These are phyloP conservation scores for Drosophila equinoxialis DNA, from an alignment of 1,140 invertebrate genomes.

Conservation along the genomic window DNA sequence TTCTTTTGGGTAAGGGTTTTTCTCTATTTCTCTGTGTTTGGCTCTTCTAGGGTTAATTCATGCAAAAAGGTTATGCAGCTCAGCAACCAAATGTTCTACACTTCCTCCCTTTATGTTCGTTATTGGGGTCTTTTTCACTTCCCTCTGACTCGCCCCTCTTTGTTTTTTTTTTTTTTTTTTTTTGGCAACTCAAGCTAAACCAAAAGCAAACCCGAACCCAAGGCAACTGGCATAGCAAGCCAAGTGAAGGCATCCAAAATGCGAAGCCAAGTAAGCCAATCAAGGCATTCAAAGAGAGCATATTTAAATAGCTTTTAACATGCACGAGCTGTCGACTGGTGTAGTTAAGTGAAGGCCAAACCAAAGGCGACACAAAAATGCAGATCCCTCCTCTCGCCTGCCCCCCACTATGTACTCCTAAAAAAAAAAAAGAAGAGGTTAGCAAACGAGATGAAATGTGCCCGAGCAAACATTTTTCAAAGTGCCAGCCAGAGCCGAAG, in stretches of 20 bases:
- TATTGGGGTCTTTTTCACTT: constrained; percentile 22
- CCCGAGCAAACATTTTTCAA: constrained; percentile 56
- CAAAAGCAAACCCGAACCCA: constrained; percentile 37
- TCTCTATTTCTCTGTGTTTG: not conserved
- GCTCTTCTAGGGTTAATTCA: constrained; percentile 65
- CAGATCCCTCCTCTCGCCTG: constrained; percentile 9
- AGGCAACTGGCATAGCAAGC: constrained; percentile 34
- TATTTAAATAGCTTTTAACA: constrained; percentile 81
- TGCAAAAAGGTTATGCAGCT: constrained; percentile 61
- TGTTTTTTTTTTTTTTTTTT: constrained; percentile 32
- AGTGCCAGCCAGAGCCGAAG: constrained; percentile 28
- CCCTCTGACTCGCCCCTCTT: constrained; percentile 21
- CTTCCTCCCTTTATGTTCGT: constrained; percentile 35
- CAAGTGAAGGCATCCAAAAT: constrained; percentile 44
- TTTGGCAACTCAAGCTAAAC: constrained; percentile 46
- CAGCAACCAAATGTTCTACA: constrained; percentile 30
- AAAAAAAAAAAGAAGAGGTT: not conserved
- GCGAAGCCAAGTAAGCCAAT: constrained; percentile 66
- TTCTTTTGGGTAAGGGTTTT: not conserved
- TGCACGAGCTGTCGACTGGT: constrained; percentile 75
- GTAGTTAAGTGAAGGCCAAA: constrained; percentile 77
- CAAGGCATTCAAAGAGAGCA: constrained; percentile 80
- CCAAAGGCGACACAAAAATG: constrained; percentile 77
- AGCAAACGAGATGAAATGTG: constrained; percentile 2
- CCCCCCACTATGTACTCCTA: not conserved